These are phyloP conservation scores for Crocuta crocuta DNA, from an alignment of 2,113 vertebrate species.

Conservation along the genomic window DNA sequence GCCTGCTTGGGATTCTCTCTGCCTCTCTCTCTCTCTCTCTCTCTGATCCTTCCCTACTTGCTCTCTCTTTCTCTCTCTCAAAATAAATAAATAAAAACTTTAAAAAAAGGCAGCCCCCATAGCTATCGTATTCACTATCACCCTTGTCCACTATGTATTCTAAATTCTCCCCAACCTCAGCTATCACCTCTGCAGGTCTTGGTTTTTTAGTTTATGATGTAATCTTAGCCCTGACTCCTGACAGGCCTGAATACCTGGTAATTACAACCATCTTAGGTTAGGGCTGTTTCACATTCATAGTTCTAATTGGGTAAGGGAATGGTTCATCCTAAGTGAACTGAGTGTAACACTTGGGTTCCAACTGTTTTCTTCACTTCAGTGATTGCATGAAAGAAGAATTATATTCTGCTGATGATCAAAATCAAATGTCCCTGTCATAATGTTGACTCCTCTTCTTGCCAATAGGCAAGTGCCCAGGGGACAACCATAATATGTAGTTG, in stretches of 20 bases:
- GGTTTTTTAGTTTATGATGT: neutral
- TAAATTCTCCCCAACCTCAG: too few relatives aligned
- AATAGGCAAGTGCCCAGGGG: neutral
- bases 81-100: too few relatives aligned
- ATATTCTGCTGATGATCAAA: neutral
- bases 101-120: neutral
- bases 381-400: neutral
- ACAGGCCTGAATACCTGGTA: neutral
- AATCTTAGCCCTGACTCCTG: neutral
- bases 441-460: neutral
- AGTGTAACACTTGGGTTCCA: neutral
- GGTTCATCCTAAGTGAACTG: too few relatives aligned
- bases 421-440: neutral
- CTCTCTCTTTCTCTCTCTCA: too few relatives aligned
- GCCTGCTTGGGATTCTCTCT: too few relatives aligned
- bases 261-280: neutral
- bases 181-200: neutral
- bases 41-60: too few relatives aligned
- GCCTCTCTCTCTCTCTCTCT: too few relatives aligned
- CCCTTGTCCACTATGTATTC: neutral
- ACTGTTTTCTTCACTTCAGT: neutral
- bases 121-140: accelerated
- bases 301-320: neutral
- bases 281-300: neutral
- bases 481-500: neutral